Base-by-base conservation (phyloP, 2,113 vertebrate species). In the Ctenomys sociabilis region DNA sequence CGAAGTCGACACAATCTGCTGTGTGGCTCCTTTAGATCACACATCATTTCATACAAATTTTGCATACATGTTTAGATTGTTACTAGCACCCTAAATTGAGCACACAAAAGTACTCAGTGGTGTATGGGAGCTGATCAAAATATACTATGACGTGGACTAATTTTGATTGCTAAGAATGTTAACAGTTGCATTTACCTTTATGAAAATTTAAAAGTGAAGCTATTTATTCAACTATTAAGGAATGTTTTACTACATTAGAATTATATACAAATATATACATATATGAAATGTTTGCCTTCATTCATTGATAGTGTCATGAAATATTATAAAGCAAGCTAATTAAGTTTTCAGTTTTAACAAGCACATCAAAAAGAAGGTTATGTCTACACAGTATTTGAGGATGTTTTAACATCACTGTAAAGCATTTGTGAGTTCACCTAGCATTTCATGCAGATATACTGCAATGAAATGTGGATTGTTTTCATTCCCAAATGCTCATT, bases 291-390 rank as follows among this genome's bases (percentile, higher is more conserved):
- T 83, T 61, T 61, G 57, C n/a, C 17, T 85, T 37, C 24, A 85
- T 10, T 95, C 52, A 81, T 81, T 64, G 70, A 4, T 0, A 70
- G 24, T 70, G 17, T 77, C 26, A 63, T 3, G 28, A 87, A 80
- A 78, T 77, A 66, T 59, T 57, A 54, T 70, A 85, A 19, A 59
- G 54, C 37, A 83, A 94, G 92, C 64, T 63, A 81, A 96, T 32
- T 40, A 28, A 11, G 17, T 59, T 87, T 83, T 94, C 5, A 30
- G 16, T 16, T 90, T 92, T 22, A 37, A 87, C 82, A 78, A 72
- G 59, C 30, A 95, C 8, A 95, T 90, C 72, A 93, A 64, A 94
- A 57, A 66, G 45, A 94, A 93, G 90, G 75, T 80, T 82, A 35
- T 64, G 32, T 49, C 14, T 80, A 85, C 0, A 32, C 21, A 28